Conservation (phyloP, 2,797 vertebrate species). For the Macroramphosus scolopax region DNA sequence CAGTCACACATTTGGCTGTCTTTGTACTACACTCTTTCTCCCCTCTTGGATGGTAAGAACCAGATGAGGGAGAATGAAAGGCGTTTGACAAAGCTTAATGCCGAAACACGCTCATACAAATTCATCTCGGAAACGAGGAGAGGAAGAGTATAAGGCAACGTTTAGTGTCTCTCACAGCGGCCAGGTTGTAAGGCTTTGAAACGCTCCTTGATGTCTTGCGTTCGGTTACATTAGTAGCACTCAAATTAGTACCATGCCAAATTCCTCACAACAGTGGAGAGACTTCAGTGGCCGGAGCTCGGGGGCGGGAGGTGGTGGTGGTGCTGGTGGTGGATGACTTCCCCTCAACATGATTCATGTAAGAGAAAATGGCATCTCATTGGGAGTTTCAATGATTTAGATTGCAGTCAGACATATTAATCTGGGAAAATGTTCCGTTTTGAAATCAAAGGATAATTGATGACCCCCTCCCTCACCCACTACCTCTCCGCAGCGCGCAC, state of each 20-base stretch:
- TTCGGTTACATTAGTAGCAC: slow-evolving; percentile 53
- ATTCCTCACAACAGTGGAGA: slow-evolving; percentile 66
- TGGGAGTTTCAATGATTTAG: slow-evolving; percentile 66
- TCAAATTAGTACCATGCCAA: slow-evolving; percentile 61
- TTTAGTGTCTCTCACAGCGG: slow-evolving; percentile 38
- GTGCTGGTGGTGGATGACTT: slow-evolving; percentile 40
- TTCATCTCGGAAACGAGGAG: slow-evolving; percentile 44
- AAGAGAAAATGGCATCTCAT: slow-evolving; percentile 65
- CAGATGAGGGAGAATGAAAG: slow-evolving; percentile 42
- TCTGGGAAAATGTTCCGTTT: slow-evolving; percentile 70
- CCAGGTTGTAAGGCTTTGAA: slow-evolving; percentile 33
- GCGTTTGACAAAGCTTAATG: slow-evolving; percentile 46
- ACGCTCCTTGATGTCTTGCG: slow-evolving; percentile 29
- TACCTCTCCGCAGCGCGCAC: slow-evolving; percentile 11
- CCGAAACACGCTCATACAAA: slow-evolving; percentile 36
- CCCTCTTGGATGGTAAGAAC: slow-evolving; percentile 41
- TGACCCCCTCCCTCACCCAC: slow-evolving; percentile 45
- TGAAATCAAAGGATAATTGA: slow-evolving; percentile 79
- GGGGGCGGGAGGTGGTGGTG: not conserved
- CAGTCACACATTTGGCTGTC: slow-evolving; percentile 34
- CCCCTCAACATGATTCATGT: slow-evolving; percentile 55
- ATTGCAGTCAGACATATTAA: slow-evolving; percentile 73
- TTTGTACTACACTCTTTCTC: slow-evolving; percentile 44
- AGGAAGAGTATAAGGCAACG: slow-evolving; percentile 24
- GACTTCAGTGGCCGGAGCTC: slow-evolving; percentile 44